Base-by-base conservation (phyloP, 2,888 invertebrate genomes). In the Rhopalosiphum nymphaeae region DNA sequence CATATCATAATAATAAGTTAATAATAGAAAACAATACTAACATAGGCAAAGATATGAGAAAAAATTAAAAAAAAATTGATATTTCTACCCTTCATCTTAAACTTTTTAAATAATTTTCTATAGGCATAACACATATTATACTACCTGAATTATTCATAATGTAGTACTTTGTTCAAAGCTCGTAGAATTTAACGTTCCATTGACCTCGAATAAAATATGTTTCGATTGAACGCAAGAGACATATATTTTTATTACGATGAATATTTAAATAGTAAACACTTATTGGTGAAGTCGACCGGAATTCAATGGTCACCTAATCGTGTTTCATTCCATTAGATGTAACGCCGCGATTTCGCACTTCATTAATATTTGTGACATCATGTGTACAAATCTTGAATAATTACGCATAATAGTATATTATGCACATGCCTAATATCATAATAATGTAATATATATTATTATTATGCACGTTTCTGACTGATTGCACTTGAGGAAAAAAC, bases 191-290 rank as follows among this genome's bases (percentile, higher is more conserved):
- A 56, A 57, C 91, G 91, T 57, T 86, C 46, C 44, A 46, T 57
- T 91, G 44, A 85, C 44, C 85, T 91, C 85, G 85, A 53, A 91
- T 29, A 86, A 91, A 91, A 85, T 44, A n/a, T 25, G 91, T 44
- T 85, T 29, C n/a, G 44, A 57, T 44, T 56, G 44, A 91, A 91
- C 85, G 91, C 44, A 85, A 25, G 10, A 85, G 85, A 91, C 85
- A 56, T 36, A 36, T 36, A 89, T 53, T 53, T n/a, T 25, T 53
- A 88, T 78, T 78, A 78, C 78, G 78, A 78, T 36, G 36, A 36
- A 78, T 36, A 78, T 78, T 78, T 78, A 78, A 36, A 78, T 36
- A 53, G 16, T 25, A 61, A 53, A 91, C 91, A 53, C 49, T 78
- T 53, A 53, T 49, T 49, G 53, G 44, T 44, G 56, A 91, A 91